These are phyloP conservation scores for Psittacula echo DNA, from an alignment of 2,797 vertebrate species.

Conservation along the genomic window DNA sequence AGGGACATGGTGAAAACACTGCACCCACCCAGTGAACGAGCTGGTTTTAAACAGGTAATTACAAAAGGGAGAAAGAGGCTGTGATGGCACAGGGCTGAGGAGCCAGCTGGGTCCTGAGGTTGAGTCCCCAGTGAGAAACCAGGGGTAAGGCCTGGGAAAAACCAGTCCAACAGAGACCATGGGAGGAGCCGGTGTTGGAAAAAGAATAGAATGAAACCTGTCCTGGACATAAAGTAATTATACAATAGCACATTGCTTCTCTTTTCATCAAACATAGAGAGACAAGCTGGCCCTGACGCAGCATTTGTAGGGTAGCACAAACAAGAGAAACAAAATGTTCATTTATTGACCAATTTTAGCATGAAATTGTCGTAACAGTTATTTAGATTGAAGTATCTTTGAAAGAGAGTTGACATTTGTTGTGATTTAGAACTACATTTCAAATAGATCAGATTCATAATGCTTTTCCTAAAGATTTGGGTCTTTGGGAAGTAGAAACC, in stretches of 20 bases:
- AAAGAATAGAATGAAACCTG: not conserved
- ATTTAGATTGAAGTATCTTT: not conserved
- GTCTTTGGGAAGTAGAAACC: not conserved
- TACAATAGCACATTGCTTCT: not conserved
- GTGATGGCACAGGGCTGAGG: not conserved
- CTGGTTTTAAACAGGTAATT: constrained; percentile 2
- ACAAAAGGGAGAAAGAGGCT: not conserved
- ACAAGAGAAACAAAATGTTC: not conserved
- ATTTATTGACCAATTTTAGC: not conserved
- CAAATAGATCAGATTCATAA: not conserved
- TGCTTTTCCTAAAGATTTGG: not conserved
- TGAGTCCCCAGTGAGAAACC: not conserved
- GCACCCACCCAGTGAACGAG: not conserved
- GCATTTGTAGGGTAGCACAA: not conserved
- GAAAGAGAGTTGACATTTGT: not conserved
- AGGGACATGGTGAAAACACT: not conserved
- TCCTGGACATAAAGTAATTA: not conserved
- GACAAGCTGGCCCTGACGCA: not conserved
- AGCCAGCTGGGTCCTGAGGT: not conserved
- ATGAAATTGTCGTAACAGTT: not conserved
- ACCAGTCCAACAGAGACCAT: not conserved
- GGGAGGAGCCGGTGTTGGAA: not conserved
- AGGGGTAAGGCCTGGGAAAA: not conserved
- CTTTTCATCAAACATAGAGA: not conserved
- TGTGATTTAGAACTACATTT: not conserved